phyloP scores from a whole-genome alignment of 2,113 vertebrate genomes.

The Myiagra hebetior region DNA sequence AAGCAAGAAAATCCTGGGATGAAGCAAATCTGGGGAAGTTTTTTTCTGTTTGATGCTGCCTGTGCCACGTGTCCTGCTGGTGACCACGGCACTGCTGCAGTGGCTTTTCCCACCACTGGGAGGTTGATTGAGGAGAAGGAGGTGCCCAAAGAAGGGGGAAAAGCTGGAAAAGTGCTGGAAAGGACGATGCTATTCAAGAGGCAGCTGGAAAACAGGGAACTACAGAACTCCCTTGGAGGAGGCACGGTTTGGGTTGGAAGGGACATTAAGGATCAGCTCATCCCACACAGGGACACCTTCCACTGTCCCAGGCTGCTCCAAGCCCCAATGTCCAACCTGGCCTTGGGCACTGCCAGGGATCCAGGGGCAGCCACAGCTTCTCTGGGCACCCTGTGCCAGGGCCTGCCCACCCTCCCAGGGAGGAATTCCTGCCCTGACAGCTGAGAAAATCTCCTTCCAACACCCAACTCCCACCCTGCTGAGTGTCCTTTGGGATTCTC shows the following conservation, averaged over 20 bases:
- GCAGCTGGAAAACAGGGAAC: not conserved
- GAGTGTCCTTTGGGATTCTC: fast-evolving
- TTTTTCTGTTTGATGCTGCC: fast-evolving
- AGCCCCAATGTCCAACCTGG: not conserved
- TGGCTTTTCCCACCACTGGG: not conserved
- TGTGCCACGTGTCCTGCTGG: not conserved
- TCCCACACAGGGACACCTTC: not conserved
- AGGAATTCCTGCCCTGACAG: not conserved
- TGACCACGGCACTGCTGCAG: not conserved
- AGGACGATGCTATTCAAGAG: not conserved
- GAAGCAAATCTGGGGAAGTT: not conserved
- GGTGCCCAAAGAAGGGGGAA: not conserved
- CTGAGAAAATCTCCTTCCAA: not conserved
- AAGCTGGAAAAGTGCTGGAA: not conserved
- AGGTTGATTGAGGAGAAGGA: not conserved
- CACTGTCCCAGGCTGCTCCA: not conserved
- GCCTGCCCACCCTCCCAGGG: not conserved
- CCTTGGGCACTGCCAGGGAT: not conserved
- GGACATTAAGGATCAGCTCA: not conserved
- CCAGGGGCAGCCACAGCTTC: not conserved
- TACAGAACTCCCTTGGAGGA: not conserved
- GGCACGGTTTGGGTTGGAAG: not conserved
- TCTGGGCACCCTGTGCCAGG: not conserved
- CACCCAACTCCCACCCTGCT: not conserved
- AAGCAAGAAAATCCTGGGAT: not conserved